Evolutionary conservation across 2,888 invertebrate species (phyloP).

Genomic region (Rhagonycha lutea): DNA sequence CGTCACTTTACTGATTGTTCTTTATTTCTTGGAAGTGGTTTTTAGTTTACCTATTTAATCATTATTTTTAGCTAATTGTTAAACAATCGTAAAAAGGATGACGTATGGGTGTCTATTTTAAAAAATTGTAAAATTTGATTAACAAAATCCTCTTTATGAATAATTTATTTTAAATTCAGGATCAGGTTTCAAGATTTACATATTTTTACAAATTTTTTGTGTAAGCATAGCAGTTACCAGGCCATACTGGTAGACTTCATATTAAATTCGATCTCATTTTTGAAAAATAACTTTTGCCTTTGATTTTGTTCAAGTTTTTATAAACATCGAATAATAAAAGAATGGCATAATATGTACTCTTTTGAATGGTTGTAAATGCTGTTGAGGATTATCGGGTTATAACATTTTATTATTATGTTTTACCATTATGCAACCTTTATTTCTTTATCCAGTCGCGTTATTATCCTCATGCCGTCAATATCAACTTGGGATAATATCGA

Average conservation of each 20-base stretch:
- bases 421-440: background rate
- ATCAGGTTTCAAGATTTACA: too few species aligned
- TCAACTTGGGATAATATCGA: background rate
- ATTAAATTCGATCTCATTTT: too few species aligned
- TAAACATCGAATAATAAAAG: background rate
- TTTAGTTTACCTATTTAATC: conserved; percentile 1
- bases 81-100: conserved; percentile 1
- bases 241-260: too few species aligned
- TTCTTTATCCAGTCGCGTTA: background rate
- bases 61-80: background rate
- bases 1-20: background rate
- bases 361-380: background rate
- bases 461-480: background rate
- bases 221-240: too few species aligned
- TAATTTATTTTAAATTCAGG: too few species aligned
- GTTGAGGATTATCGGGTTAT: background rate
- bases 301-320: background rate
- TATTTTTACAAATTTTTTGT: too few species aligned
- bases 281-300: background rate
- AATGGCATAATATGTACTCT: background rate
- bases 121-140: background rate
- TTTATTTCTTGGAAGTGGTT: background rate
- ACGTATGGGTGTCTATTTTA: background rate
- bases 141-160: too few species aligned
- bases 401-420: background rate